Percentiles rank a stretch among this genome's conserved stretches.
These are phyloP conservation scores for Bolborhynchus lineola DNA, from an alignment of 2,113 vertebrate genomes.

Conservation along the genomic window DNA sequence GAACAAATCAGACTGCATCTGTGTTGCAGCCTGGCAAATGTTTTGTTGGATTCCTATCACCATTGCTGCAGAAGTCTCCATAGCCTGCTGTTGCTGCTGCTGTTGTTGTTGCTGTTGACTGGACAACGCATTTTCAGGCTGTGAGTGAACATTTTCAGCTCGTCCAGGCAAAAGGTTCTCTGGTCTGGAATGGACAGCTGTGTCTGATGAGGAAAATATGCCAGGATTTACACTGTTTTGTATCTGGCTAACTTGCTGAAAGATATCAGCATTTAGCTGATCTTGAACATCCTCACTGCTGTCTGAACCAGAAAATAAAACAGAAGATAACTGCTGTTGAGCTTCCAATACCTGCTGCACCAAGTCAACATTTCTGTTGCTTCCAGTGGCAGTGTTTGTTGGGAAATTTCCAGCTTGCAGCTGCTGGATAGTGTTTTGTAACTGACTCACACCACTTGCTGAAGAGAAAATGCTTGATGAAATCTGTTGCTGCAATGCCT, in stretches of 20 bases:
- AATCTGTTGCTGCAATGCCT: conserved; percentile 84
- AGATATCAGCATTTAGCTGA: conserved; percentile 81
- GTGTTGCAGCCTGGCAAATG: conserved; percentile 78
- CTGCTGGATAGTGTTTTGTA: conserved; percentile 93
- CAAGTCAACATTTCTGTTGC: conserved; percentile 75
- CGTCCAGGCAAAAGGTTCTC: conserved; percentile 77
- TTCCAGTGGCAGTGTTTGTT: conserved; percentile 61
- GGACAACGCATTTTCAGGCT: conserved; percentile 79
- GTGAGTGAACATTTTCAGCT: conserved; percentile 75
- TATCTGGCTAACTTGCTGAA: conserved; percentile 81
- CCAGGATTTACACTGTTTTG: conserved; percentile 73
- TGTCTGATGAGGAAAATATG: conserved; percentile 76
- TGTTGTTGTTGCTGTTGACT: conserved; percentile 81
- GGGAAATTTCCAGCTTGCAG: conserved; percentile 88
- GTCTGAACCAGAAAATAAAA: conserved; percentile 79
- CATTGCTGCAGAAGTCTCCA: conserved; percentile 83
- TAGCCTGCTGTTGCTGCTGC: conserved; percentile 86
- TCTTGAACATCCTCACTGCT: conserved; percentile 78
- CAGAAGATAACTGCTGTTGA: conserved; percentile 80
- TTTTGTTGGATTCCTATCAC: conserved; percentile 83
- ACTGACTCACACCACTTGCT: conserved; percentile 83
- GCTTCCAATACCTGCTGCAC: conserved; percentile 83
- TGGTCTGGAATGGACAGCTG: conserved; percentile 70
- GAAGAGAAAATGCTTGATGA: conserved; percentile 83
- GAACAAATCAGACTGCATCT: conserved; percentile 85